These are phyloP conservation scores for Drosophila gunungcola DNA, from an alignment of 1,140 invertebrate genomes.

Conservation along the genomic window DNA sequence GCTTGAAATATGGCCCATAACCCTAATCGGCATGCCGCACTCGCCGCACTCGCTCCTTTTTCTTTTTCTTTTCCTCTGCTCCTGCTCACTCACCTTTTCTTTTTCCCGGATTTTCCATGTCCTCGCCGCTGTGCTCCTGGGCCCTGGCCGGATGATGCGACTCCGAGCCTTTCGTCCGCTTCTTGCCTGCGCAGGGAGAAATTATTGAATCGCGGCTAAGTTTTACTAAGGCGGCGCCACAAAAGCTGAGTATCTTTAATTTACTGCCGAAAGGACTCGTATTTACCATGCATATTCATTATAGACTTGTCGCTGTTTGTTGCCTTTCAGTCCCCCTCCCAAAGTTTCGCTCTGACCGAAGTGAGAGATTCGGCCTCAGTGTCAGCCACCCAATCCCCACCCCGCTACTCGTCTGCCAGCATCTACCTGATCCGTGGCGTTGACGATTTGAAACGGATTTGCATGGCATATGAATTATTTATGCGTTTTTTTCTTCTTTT, in stretches of 20 bases:
- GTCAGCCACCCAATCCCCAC: background rate
- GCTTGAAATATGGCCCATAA: slow-evolving; percentile 79
- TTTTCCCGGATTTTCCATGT: slow-evolving; percentile 80
- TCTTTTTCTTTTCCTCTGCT: background rate
- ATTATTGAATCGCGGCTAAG: slow-evolving; percentile 60
- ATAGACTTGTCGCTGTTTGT: slow-evolving; percentile 56
- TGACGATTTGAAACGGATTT: slow-evolving; percentile 81
- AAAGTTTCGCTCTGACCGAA: slow-evolving; percentile 38
- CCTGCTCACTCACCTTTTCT: slow-evolving; percentile 78
- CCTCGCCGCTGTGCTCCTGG: slow-evolving; percentile 76
- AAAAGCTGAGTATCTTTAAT: slow-evolving; percentile 37
- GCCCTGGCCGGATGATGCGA: slow-evolving; percentile 77
- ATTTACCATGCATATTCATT: slow-evolving; percentile 71
- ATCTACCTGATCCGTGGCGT: slow-evolving; percentile 62
- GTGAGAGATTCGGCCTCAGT: slow-evolving; percentile 11
- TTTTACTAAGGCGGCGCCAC: slow-evolving; percentile 23
- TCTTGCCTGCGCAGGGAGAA: slow-evolving; percentile 68
- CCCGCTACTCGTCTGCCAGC: slow-evolving; percentile 6
- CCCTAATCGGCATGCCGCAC: slow-evolving; percentile 71
- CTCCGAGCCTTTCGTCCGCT: slow-evolving; percentile 82
- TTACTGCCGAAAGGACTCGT: slow-evolving; percentile 36
- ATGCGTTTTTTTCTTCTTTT: slow-evolving; percentile 58
- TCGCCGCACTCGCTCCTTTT: slow-evolving; percentile 13
- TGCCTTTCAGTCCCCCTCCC: slow-evolving; percentile 46
- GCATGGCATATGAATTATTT: slow-evolving; percentile 83